Base-by-base conservation (phyloP, 1,140 invertebrate genomes). In the Sminthurides bifidus region DNA sequence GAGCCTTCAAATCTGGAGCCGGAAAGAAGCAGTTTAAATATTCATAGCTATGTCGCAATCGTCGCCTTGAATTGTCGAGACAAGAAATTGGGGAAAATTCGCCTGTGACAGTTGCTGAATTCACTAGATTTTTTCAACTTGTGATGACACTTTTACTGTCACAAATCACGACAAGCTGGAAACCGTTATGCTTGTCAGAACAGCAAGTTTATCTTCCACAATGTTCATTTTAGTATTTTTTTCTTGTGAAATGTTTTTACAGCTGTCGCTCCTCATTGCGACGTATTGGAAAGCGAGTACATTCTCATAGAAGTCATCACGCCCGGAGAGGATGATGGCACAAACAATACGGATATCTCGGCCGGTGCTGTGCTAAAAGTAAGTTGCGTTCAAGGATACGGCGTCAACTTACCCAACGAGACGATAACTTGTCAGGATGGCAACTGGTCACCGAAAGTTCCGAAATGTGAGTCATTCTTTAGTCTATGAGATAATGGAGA, bases 361-460 rank as follows among this genome's bases (percentile, higher is more conserved):
- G 66, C 71, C 14, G 84, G 84, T 1, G 83, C 81, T 1, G 76
- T 83, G 46, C 76, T 86, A 0, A 74, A 78, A 64, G 76, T 86
- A 12, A 79, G 79, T 6, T 89, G 86, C 68, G 77, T 78, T 1
- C 78, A 80, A 53, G 85, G 85, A 1, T 87, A 85, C 65, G 78
- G 78, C 5, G 69, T 84, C 0, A 87, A 85, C 67, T 74, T 87
- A 33, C 79, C 79, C 3, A 88, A 89, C 66, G 74, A 77, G 19
- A 87, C 86, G 1, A 83, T 81, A 0, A 81, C 81, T 64, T 89
- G 86, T 68, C 79, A 82, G 1, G 70, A 81, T 44, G 85, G 86
- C 1, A 75, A 77, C 63, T 91, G 87, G 87, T 85, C 83, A 66
- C 86, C 86, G 1, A 77, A 77, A 54, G 82, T 80, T 61, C 86